Evolutionary conservation across 2,888 invertebrate species (phyloP), one percentile per base, ranked within the genome.

Genomic region (Gortyna flavago): DNA sequence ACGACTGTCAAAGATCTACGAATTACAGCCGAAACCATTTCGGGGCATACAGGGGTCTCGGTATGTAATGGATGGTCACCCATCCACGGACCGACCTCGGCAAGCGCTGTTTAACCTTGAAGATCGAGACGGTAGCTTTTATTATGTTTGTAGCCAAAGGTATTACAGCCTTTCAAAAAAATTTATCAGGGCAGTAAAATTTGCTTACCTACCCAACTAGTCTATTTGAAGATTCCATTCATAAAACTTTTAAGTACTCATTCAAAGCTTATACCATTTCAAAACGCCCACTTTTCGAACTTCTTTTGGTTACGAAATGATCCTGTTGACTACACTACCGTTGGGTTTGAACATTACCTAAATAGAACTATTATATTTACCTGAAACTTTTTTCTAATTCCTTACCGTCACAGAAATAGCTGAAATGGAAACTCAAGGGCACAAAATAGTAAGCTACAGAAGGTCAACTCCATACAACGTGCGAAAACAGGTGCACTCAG

Each of bases 321-420:
- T 51, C 11, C 18, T 61, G 41, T 41, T 41, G 0, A 18, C 18
- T 18, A 44, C 13, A 44, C 1, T 41, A 68, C 25, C 41, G 13
- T 35, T 21, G 9, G 38, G 38, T 65, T 18, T 65, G 18, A n/a
- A 38, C n/a, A 18, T 11, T 16, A 9, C 21, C n/a, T 44, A 18
- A 64, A 65, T 41, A 44, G 8, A 57, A 75, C 25, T 75, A 38
- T n/a, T n/a, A n/a, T n/a, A n/a, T 38, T 21, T 35, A 29, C 38
- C 25, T 13, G 25, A 51, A 25, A 38, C 29, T 29, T 57, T 62
- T 32, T 75, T 48, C 48, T 51, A 51, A 41, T 78, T 67, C 29
- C 25, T 51, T 51, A 68, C 44, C 44, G 44, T 61, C 11, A 35
- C 41, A 25, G 3, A 76, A 75, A 48, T 48, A 72, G 18, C 75